A percentile compares a stretch with the other conserved stretches of the same genome.
These are phyloP conservation scores for Burhinus oedicnemus DNA, from an alignment of 2,113 vertebrate species.

Conservation along the genomic window DNA sequence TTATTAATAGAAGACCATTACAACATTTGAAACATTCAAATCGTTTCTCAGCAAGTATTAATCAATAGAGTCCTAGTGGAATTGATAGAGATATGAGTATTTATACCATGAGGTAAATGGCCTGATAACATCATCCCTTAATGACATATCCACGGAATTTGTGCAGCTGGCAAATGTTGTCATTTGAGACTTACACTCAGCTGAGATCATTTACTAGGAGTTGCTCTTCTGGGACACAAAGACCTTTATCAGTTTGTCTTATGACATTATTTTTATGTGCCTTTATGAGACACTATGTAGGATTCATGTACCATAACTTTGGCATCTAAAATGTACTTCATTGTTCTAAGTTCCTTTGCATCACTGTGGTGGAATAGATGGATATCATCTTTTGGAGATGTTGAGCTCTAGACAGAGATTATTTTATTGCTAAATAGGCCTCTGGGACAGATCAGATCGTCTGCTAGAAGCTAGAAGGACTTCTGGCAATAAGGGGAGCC, in stretches of 20 bases:
- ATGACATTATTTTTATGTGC: constrained; percentile 52
- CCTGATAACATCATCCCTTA: constrained; percentile 1
- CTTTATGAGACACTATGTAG: constrained; percentile 30
- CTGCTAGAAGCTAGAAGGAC: background rate
- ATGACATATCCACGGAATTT: background rate
- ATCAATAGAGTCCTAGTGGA: background rate
- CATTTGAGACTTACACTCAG: constrained; percentile 24
- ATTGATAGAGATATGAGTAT: background rate
- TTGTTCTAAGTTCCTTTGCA: background rate
- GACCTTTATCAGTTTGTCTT: constrained; percentile 56
- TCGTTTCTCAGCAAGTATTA: background rate
- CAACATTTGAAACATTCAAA: background rate
- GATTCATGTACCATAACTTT: constrained; percentile 30
- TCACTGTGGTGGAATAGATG: background rate
- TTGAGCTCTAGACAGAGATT: background rate
- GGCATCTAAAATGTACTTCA: background rate
- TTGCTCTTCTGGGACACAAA: constrained; percentile 49
- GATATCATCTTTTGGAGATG: background rate
- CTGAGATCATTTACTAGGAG: constrained; percentile 36
- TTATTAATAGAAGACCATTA: constrained; percentile 6
- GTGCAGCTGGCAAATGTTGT: constrained; percentile 48
- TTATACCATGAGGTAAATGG: background rate
- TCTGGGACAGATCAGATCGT: background rate
- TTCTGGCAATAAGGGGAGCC: background rate
- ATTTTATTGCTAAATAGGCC: background rate